Base-by-base conservation (phyloP, 1,140 invertebrate species). In the Coelopa frigida region DNA sequence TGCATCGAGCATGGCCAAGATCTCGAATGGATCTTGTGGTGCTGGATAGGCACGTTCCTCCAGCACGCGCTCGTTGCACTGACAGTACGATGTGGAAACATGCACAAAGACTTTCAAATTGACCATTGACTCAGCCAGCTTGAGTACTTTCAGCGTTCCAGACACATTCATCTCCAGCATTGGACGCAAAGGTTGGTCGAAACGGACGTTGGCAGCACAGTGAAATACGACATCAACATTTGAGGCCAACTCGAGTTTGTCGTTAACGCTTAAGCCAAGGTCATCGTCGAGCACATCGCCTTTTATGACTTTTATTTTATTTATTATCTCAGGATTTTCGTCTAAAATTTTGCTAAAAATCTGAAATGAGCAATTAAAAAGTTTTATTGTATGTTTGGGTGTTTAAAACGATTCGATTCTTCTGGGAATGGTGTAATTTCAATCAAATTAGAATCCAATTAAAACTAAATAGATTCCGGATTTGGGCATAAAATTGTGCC, bases 141-240 rank as follows among this genome's bases (percentile, higher is more conserved):
- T 72, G 5, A 86, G 70, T 2, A 84, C 57, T 50, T 78, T 77
- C 44, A 79, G 72, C 0, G 84, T 84, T 1, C 82, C 83, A 7
- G 75, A 58, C 3, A 81, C 76, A 55, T 88, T 88, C 58, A 79
- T 74, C 6, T 78, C 73, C n/a, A 85, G 70, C 3, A 84, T 81
- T 4, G 78, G 70, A 55, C 82, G 83, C 0, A 96, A 71, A 18
- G 78, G 78, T 68, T 94, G 91, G 60, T 95, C 87, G 65, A 97
- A 96, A 33, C 91, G 64, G 48, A 84, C 86, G 58, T 89, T 93
- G 17, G 92, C 92, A n/a, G 92, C 91, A 55, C 85, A 88, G 59
- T 94, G 90, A 70, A 94, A 90, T 1, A 94, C 73, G n/a, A 93
- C 77, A 22, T 83, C 78, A 14, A 89, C 80, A 47, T 83, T 77